These are phyloP conservation scores for Chaetodon trifascialis DNA, from an alignment of 2,113 vertebrate species.

Conservation along the genomic window DNA sequence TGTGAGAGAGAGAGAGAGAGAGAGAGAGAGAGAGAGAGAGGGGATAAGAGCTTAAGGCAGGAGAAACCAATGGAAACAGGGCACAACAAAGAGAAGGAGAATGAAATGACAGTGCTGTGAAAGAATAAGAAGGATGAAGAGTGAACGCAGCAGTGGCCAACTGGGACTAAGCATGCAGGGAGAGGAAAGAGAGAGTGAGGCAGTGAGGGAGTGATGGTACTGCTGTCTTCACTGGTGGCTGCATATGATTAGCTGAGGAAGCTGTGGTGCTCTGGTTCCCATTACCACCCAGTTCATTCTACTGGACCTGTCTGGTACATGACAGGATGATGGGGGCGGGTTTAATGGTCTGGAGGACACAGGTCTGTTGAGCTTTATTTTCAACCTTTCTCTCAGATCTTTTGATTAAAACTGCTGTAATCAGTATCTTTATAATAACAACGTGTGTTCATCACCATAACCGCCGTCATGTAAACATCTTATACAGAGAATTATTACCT, in stretches of 20 bases:
- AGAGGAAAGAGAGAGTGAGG: slow-evolving; percentile 37
- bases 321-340: background rate
- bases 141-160: background rate
- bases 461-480: too few species aligned
- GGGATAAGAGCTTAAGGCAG: background rate
- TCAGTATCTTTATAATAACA: background rate
- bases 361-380: background rate
- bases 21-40: background rate
- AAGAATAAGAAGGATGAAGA: slow-evolving; percentile 23
- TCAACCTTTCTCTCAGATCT: background rate
- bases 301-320: slow-evolving; percentile 31
- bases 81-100: slow-evolving; percentile 10
- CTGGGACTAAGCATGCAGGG: background rate
- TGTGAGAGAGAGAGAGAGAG: background rate
- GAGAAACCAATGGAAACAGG: background rate
- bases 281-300: slow-evolving; percentile 57
- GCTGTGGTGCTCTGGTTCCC: slow-evolving; percentile 57
- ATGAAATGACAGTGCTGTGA: slow-evolving; percentile 1
- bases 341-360: background rate
- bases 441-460: background rate
- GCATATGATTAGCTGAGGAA: slow-evolving; percentile 48
- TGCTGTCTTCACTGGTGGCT: slow-evolving; percentile 52
- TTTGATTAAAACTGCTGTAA: background rate
- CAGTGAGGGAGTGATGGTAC: slow-evolving; percentile 35
- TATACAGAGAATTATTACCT: background rate